Base-by-base conservation (phyloP, 2,113 vertebrate species). In the Cyprinodon tularosa region DNA sequence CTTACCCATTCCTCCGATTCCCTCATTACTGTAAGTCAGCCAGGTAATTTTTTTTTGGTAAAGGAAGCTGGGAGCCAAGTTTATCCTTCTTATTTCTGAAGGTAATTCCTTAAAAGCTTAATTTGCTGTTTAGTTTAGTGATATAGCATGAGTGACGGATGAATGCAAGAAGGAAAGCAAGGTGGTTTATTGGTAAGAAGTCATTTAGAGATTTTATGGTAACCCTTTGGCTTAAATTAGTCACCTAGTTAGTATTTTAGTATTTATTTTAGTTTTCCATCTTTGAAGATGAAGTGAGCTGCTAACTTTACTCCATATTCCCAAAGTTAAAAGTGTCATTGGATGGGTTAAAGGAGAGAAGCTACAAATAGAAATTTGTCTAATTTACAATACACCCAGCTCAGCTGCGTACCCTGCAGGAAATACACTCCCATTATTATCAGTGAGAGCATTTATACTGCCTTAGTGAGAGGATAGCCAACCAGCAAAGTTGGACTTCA, bases 241-340 rank as follows among this genome's bases (percentile, higher is more conserved):
- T 64, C 4, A 42, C 14, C 65, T n/a, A 29, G 12, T 39, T 3
- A 1, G 37, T 38, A 66, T 12, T 42, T 44, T 61, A 73, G 59
- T 61, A 17, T 47, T 78, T 3, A 17, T 78, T 42, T 82, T 39
- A 11, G 20, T 37, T 62, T 62, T 71, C 45, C 4, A 0, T 48
- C 4, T 3, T 17, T 42, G 69, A 74, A 66, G 71, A 57, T 82
- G 62, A 68, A 74, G 68, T 68, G 74, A 78, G 47, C 0, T 29
- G 29, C 29, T 29, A 75, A 53, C 11, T 77, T 15, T 85, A 65
- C 59, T 73, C 40, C 37, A 10, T 62, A 68, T 68, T 15, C 0
- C 39, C 76, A 22, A 64, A 68, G 74, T 71, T 61, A 57, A 4
- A n/a, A 60, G 62, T 70, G 65, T 78, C 77, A 90, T 83, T 70